Conservation (phyloP, 2,888 invertebrate species). For the Disparrhopalites patrizii region DNA sequence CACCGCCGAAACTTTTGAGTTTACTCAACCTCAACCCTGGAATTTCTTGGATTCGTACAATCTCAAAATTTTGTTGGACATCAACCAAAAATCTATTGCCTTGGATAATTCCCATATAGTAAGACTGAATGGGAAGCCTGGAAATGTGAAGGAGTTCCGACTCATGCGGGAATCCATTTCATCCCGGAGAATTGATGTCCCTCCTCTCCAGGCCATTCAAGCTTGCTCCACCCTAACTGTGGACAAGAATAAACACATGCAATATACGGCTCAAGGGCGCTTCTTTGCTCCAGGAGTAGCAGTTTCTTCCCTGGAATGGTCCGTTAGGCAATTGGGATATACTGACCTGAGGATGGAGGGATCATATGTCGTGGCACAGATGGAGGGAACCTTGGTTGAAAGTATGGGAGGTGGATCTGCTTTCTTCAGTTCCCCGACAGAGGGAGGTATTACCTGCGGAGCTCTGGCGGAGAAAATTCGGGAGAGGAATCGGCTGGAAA, state of each 20-base stretch:
- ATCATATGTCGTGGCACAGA: neutral
- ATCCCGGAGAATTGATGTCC: neutral
- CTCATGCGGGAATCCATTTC: neutral
- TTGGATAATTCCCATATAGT: neutral
- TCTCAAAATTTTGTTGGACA: neutral
- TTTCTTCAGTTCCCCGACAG: neutral
- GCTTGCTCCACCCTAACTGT: neutral
- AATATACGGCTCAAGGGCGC: neutral
- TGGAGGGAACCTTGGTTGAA: neutral
- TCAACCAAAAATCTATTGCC: too few relatives aligned
- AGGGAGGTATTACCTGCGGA: neutral
- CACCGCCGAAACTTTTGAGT: neutral
- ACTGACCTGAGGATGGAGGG: neutral
- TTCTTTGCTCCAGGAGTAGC: neutral
- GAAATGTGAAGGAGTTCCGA: neutral
- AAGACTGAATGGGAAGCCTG: too few relatives aligned
- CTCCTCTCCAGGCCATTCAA: neutral
- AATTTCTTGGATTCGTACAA: neutral
- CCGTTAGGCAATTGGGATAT: neutral
- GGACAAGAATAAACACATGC: neutral
- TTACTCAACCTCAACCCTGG: neutral
- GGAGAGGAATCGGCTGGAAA: neutral
- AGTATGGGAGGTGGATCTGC: neutral
- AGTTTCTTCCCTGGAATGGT: neutral
- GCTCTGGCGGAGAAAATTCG: neutral